Conservation (phyloP, 2,113 vertebrate genomes). For the Aphyosemion australe region DNA sequence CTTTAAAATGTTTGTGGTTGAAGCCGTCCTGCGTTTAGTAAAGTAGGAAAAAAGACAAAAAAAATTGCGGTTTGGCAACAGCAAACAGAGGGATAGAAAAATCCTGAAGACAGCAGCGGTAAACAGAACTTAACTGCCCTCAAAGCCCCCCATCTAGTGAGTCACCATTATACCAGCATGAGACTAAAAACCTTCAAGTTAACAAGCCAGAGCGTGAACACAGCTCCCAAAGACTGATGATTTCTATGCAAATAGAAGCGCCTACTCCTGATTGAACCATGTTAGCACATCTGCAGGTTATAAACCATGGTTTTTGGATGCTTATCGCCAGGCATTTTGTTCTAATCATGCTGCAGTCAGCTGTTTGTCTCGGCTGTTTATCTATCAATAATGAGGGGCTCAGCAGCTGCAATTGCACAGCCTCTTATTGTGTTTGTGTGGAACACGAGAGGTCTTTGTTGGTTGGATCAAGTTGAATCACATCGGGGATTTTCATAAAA, state of each 20-base stretch:
- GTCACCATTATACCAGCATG: constrained; percentile 22
- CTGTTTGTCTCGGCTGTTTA: constrained; percentile 63
- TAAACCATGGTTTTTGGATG: constrained; percentile 33
- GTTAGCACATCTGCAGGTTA: constrained; percentile 22
- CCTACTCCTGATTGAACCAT: constrained; percentile 6
- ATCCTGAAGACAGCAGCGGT: constrained; percentile 4
- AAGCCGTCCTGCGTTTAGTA: constrained; percentile 37
- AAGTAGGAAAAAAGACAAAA: neutral
- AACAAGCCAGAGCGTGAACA: constrained; percentile 26
- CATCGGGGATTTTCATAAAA: constrained; percentile 71
- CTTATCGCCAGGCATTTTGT: constrained; percentile 46
- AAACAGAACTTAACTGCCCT: constrained; percentile 14
- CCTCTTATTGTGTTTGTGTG: constrained; percentile 59
- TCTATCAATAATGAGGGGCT: constrained; percentile 64
- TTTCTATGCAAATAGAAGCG: constrained; percentile 12
- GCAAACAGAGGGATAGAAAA: neutral
- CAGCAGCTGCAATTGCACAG: constrained; percentile 53
- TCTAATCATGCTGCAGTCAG: constrained; percentile 41
- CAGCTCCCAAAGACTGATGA: constrained; percentile 7
- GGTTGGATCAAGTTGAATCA: constrained; percentile 59
- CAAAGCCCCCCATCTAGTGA: constrained; percentile 5
- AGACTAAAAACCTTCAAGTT: constrained; percentile 9
- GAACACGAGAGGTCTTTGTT: constrained; percentile 62
- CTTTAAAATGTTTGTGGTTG: constrained; percentile 14
- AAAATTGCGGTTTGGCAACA: constrained; percentile 26